Evolutionary conservation across 2,113 vertebrate species (phyloP), one percentile per base, ranked within the genome.

Genomic region (Axis porcinus): DNA sequence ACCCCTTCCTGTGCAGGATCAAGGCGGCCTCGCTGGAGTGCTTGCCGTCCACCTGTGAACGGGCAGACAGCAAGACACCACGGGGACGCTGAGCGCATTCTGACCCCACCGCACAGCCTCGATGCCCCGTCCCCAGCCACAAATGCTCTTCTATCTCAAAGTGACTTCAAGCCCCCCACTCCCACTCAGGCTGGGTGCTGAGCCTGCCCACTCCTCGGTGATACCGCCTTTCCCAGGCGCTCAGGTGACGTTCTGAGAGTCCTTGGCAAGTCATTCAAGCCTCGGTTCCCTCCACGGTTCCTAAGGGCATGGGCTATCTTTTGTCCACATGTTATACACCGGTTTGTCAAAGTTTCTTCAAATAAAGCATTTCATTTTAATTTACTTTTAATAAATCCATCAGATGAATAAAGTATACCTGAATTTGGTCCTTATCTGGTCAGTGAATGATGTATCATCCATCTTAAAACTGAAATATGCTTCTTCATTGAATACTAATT

Each of bases 1-100:
- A 99, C 47, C 99, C 99, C 96, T 99, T 99, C 97, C 99, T 99
- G 97, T 99, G 99, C 96, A 99, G 98, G 95, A 99, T 99, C 62
- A 99, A 98, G 57, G 99, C 99, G 23, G 99, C 99, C 98, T 99
- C 99, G 93, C 99, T 98, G 19, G 99, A 99, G 0, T 99, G 99
- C 40, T 98, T 92, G 52, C 0, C 67, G 19, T 98, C 97, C 57
- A 96, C 97, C 99, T 99, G 92, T 30, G 98, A 98, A 97, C 0
- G 93, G 97, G 83, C n/a, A 89, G 67, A 92, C 28, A 40, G 0
- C 43, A 40, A 50, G 10, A 76, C 0, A 58, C 1, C 47, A 54
- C 67, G 50, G 15, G 2, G 25, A 40, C 4, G 43, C 40, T 84
- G 76, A 50, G 92, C 40, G 94, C 81, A 10, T 19, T 70, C 62